Evolutionary conservation across 2,888 invertebrate genomes (phyloP).

Genomic region (Adineta ricciae): DNA sequence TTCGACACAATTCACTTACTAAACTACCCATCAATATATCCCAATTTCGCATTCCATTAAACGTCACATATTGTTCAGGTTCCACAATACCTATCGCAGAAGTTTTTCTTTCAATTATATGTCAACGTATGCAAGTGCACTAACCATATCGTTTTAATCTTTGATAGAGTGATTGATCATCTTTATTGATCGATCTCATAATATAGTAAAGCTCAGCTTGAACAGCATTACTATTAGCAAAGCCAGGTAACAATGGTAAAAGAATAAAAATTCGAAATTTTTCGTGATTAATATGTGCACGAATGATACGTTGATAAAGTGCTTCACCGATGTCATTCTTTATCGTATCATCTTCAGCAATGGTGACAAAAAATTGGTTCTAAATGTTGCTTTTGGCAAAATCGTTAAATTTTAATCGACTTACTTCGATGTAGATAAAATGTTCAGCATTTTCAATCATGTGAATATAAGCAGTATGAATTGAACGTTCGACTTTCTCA

Average conservation of each 20-base stretch:
- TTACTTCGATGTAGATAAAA: constrained; percentile 77
- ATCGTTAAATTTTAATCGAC: too few relatives aligned
- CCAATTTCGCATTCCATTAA: constrained; percentile 70
- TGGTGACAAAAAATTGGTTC: constrained; percentile 81
- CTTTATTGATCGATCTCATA: constrained; percentile 81
- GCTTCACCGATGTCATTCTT: neutral
- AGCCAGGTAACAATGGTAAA: constrained; percentile 82
- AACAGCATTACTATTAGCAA: constrained; percentile 83
- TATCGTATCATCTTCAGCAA: neutral
- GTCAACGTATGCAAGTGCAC: too few relatives aligned
- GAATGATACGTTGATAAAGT: neutral
- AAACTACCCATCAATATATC: constrained; percentile 33
- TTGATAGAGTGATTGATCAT: constrained; percentile 61
- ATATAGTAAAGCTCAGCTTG: constrained; percentile 95
- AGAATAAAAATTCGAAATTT: constrained; percentile 78
- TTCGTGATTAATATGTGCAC: constrained; percentile 49
- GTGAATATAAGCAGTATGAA: constrained; percentile 85
- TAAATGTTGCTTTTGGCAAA: neutral
- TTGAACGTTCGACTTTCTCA: constrained; percentile 73
- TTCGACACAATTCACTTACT: neutral
- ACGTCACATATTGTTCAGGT: constrained; percentile 74
- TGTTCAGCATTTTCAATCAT: constrained; percentile 80
- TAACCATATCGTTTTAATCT: neutral
- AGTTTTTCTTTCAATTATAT: too few relatives aligned
- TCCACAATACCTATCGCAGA: constrained; percentile 55